Evolutionary conservation across 2,888 invertebrate species (phyloP).

Genomic region (Ethmia dodecea): DNA sequence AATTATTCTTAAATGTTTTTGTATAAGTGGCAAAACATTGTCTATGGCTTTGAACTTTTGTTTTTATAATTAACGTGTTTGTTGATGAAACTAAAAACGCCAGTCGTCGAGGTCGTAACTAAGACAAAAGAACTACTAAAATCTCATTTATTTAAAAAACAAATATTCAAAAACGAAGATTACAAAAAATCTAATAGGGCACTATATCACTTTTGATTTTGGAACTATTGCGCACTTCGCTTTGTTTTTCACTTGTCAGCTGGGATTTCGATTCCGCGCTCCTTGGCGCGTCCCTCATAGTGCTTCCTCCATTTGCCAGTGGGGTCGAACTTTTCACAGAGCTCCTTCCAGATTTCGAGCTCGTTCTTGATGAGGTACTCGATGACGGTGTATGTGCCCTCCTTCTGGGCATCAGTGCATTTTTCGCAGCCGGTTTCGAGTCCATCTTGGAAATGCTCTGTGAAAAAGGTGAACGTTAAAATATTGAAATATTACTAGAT

Average conservation of each 20-base stretch:
- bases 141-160: not conserved
- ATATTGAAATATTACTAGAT: too few relatives aligned
- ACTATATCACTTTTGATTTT: too few relatives aligned
- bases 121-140: not conserved
- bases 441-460: constrained; percentile 82
- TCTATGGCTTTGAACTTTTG: too few relatives aligned
- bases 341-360: constrained; percentile 78
- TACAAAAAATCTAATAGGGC: not conserved
- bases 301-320: constrained; percentile 79
- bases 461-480: not conserved
- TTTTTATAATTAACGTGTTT: too few relatives aligned
- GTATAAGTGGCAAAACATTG: too few relatives aligned
- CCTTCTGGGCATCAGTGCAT: constrained; percentile 81
- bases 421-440: constrained; percentile 81
- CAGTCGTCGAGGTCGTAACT: too few relatives aligned
- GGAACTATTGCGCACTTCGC: too few relatives aligned
- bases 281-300: constrained; percentile 78
- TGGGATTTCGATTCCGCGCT: constrained; percentile 62
- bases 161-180: not conserved
- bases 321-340: constrained; percentile 84
- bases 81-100: too few relatives aligned
- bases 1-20: too few relatives aligned
- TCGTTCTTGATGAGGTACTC: constrained; percentile 82
- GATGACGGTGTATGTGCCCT: constrained; percentile 80
- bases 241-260: constrained; percentile 25